phyloP scores from a whole-genome alignment of 1,140 invertebrate species.

The Stenopsyche tienmushanensis region DNA sequence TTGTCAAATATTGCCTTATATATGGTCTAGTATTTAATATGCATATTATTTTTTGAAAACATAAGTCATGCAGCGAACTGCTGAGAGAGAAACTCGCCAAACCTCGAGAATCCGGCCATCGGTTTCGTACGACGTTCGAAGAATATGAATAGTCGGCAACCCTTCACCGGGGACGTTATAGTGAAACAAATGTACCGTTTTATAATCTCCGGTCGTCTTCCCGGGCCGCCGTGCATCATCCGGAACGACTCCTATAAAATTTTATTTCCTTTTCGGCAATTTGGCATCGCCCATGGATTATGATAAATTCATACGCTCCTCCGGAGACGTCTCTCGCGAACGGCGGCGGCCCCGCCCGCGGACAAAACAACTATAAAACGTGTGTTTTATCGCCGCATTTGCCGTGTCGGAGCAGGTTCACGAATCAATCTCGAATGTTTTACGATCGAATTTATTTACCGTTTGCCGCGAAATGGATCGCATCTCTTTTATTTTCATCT shows the following conservation, averaged over 20 bases:
- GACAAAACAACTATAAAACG: not conserved
- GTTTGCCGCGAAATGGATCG: too few species aligned
- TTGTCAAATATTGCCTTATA: too few species aligned
- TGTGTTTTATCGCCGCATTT: not conserved
- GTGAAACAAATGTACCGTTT: constrained; percentile 38
- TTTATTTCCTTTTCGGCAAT: constrained; percentile 37
- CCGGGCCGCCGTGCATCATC: constrained; percentile 25
- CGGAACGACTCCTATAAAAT: constrained; percentile 32
- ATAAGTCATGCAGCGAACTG: too few species aligned
- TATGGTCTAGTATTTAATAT: too few species aligned
- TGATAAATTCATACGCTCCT: constrained; percentile 32
- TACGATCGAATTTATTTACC: too few species aligned
- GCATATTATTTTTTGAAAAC: too few species aligned
- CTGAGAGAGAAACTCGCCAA: not conserved
- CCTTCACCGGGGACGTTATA: too few species aligned
- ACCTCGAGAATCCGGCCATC: not conserved
- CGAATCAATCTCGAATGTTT: too few species aligned
- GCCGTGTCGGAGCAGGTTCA: not conserved
- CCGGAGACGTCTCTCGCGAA: constrained; percentile 2
- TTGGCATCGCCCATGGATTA: constrained; percentile 31
- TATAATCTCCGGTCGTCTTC: constrained; percentile 25
- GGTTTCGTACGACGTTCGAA: not conserved
- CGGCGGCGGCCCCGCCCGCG: too few species aligned
- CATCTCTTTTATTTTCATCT: too few species aligned
- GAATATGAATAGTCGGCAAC: not conserved